Percentiles rank a stretch among this genome's conserved stretches.
Evolutionary conservation across 2,888 invertebrate species (phyloP).

Genomic region (Epirrhoe tristata): DNA sequence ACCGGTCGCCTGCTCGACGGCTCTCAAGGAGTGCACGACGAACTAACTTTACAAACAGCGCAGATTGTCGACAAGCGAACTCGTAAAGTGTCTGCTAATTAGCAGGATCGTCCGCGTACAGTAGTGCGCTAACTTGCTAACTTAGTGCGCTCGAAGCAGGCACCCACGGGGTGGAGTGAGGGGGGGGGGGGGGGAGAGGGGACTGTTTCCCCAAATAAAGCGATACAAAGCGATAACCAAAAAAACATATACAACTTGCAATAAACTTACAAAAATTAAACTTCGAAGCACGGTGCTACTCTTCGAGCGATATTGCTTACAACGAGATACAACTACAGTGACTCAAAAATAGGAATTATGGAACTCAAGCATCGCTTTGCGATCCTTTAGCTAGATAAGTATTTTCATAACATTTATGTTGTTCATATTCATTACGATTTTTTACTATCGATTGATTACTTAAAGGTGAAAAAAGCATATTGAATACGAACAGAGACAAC

Average conservation of each 20-base stretch:
- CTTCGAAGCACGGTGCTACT: slow-evolving; percentile 38
- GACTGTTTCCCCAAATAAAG: slow-evolving; percentile 28
- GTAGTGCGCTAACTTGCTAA: no score
- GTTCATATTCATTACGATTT: slow-evolving; percentile 41
- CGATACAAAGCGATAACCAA: slow-evolving; percentile 41
- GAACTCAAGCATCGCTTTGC: slow-evolving; percentile 42
- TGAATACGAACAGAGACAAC: slow-evolving; percentile 33
- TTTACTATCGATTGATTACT: slow-evolving; percentile 17
- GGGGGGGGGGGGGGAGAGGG: no score
- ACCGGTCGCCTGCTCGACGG: slow-evolving; percentile 18
- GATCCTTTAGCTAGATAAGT: slow-evolving; percentile 37
- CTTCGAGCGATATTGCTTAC: slow-evolving; percentile 39
- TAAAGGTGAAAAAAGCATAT: slow-evolving; percentile 26
- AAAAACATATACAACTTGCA: slow-evolving; percentile 42
- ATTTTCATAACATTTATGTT: slow-evolving; percentile 33
- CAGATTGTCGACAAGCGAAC: slow-evolving; percentile 9
- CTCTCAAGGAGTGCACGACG: slow-evolving; percentile 23
- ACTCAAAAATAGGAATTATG: slow-evolving; percentile 47
- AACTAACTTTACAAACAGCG: slow-evolving; percentile 34
- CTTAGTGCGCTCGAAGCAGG: slow-evolving; percentile 25
- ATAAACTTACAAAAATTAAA: slow-evolving; percentile 42
- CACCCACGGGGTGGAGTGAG: background rate
- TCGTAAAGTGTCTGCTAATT: background rate
- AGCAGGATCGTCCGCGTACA: slow-evolving; percentile 6
- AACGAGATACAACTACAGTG: slow-evolving; percentile 44